Conservation (phyloP, 2,113 vertebrate species). For the Collichthys lucidus region DNA sequence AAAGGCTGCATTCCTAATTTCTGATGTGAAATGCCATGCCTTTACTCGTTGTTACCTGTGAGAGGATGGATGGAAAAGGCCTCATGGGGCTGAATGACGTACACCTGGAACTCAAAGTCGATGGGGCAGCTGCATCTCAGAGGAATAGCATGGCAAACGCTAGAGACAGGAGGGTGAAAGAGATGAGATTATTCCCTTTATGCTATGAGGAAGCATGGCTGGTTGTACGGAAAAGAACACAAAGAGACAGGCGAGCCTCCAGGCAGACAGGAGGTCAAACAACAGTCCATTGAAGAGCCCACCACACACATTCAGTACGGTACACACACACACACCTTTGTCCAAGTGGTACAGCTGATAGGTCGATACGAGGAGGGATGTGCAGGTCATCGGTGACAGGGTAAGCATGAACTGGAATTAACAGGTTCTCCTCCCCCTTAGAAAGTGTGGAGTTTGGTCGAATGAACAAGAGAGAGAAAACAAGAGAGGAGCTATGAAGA, state of each 20-base stretch:
- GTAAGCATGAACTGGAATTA: constrained; percentile 93
- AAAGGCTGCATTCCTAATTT: not conserved
- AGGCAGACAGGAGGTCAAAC: constrained; percentile 28
- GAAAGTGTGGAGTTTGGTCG: constrained; percentile 35
- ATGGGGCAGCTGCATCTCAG: constrained; percentile 93
- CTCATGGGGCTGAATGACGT: constrained; percentile 85
- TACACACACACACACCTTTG: constrained; percentile 86
- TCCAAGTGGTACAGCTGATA: constrained; percentile 88
- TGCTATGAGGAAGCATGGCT: constrained; percentile 32
- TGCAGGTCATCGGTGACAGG: constrained; percentile 88
- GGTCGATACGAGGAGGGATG: constrained; percentile 89
- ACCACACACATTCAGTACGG: constrained; percentile 15
- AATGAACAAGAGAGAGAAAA: constrained; percentile 33
- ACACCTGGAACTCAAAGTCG: constrained; percentile 92
- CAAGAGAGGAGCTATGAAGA: constrained; percentile 9
- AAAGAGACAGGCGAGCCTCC: constrained; percentile 55
- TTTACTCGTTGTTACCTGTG: constrained; percentile 82
- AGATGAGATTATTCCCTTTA: constrained; percentile 23
- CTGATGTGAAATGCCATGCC: not conserved
- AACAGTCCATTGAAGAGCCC: constrained; percentile 6
- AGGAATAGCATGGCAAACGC: constrained; percentile 84
- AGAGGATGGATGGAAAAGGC: constrained; percentile 88
- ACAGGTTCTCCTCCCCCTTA: constrained; percentile 91
- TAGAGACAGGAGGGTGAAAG: constrained; percentile 50
- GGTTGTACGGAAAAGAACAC: constrained; percentile 55